Percentiles rank a stretch among this genome's conserved stretches.
Evolutionary conservation across 2,888 invertebrate genomes (phyloP).

Genomic region (Acanthopleura granulata): DNA sequence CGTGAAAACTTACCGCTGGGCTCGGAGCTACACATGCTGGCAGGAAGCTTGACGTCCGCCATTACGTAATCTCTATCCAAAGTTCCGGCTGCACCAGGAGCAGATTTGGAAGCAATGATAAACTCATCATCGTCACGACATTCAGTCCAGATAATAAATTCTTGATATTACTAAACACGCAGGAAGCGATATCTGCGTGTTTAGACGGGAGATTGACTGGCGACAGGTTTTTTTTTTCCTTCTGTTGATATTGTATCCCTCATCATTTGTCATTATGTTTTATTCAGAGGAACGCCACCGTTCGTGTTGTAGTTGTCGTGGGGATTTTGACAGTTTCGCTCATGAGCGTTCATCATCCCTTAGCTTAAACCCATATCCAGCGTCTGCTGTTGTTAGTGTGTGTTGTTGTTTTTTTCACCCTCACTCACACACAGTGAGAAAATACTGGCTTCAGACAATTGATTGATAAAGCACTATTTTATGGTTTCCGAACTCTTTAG

Average conservation of each 20-base stretch:
- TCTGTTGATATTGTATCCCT: slow-evolving; percentile 6
- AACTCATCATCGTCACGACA: slow-evolving; percentile 4
- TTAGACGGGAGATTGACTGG: neutral
- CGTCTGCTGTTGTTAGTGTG: neutral
- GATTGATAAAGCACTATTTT: neutral
- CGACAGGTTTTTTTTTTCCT: neutral
- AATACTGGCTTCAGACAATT: neutral
- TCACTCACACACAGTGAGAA: neutral
- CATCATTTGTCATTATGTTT: slow-evolving; percentile 16
- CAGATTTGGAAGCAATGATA: neutral
- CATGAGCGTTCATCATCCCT: neutral
- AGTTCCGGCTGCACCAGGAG: too few relatives aligned
- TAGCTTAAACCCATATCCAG: neutral
- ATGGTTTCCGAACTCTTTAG: neutral
- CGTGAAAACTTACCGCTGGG: too few relatives aligned
- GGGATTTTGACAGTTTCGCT: neutral
- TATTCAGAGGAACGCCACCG: neutral
- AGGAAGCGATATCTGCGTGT: neutral
- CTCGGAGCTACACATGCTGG: too few relatives aligned
- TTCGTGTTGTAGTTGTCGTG: neutral
- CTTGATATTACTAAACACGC: neutral
- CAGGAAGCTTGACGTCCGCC: too few relatives aligned
- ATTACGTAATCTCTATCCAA: too few relatives aligned
- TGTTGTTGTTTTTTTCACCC: too few relatives aligned
- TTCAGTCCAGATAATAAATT: slow-evolving; percentile 3